Conservation (phyloP, 1,140 invertebrate genomes). For the Elysia chlorotica region DNA sequence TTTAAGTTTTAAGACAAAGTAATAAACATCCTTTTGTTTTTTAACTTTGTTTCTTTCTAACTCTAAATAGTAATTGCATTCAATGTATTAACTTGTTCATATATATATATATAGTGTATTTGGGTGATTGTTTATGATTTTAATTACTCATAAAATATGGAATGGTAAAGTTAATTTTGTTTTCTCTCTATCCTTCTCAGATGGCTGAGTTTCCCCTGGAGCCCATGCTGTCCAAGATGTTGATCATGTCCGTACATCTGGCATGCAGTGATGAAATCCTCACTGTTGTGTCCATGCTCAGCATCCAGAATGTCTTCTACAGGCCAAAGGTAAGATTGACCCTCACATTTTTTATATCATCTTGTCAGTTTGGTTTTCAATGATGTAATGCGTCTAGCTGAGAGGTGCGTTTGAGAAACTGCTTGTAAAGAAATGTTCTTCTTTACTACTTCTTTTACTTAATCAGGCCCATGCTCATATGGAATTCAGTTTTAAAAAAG, state of each 20-base stretch:
- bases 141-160: neutral
- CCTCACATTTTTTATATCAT: too few species aligned
- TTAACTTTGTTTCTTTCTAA: neutral
- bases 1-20: neutral
- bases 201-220: slow-evolving; percentile 99
- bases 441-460: too few species aligned
- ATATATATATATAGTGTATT: too few species aligned
- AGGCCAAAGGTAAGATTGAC: slow-evolving; percentile 70
- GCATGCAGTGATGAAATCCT: slow-evolving; percentile 98
- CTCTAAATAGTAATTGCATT: neutral
- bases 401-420: too few species aligned
- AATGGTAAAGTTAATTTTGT: too few species aligned
- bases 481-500: too few species aligned
- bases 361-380: neutral
- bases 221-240: slow-evolving; percentile 97
- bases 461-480: too few species aligned
- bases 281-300: slow-evolving; percentile 98
- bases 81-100: neutral
- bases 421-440: too few species aligned
- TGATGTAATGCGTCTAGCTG: neutral
- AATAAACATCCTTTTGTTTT: neutral
- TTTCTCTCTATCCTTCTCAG: slow-evolving; percentile 62
- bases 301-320: slow-evolving; percentile 99
- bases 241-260: slow-evolving; percentile 99
- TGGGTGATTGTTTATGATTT: neutral